Conservation (phyloP, 2,113 vertebrate genomes). For the Mormyrus lacerda region DNA sequence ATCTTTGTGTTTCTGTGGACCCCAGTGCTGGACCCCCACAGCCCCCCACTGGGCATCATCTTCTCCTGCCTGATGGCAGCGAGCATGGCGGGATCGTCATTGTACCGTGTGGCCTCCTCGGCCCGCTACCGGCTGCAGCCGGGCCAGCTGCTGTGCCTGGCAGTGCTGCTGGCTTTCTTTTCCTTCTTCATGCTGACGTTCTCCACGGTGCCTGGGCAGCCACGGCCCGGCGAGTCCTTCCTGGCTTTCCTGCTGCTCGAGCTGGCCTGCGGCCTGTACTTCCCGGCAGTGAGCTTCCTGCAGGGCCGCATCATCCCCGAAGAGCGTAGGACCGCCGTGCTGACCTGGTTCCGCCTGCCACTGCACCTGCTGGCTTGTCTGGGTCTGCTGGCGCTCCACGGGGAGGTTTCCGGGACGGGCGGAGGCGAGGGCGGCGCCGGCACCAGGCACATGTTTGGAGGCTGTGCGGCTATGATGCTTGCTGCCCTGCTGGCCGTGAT, state of each 20-base stretch:
- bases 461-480: constrained; percentile 74
- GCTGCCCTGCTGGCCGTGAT: constrained; percentile 77
- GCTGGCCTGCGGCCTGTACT: constrained; percentile 82
- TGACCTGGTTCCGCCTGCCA: constrained; percentile 84
- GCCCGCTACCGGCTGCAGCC: constrained; percentile 77
- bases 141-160: constrained; percentile 74
- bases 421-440: constrained; percentile 72
- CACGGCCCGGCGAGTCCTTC: constrained; percentile 75
- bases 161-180: constrained; percentile 81
- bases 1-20: constrained; percentile 95
- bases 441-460: constrained; percentile 81
- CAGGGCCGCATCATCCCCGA: constrained; percentile 78
- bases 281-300: constrained; percentile 84
- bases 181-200: constrained; percentile 88
- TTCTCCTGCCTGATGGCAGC: constrained; percentile 89
- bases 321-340: constrained; percentile 68
- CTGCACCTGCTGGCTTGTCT: constrained; percentile 81
- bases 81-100: constrained; percentile 74
- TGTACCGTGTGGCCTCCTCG: constrained; percentile 78
- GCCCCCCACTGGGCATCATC: constrained; percentile 78
- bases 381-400: constrained; percentile 76
- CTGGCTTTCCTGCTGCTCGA: constrained; percentile 85
- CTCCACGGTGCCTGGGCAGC: constrained; percentile 78
- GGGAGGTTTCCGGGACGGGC: constrained; percentile 71
- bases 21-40: constrained; percentile 79